A percentile compares a stretch with the other conserved stretches of the same genome.
Conservation (phyloP, 2,797 vertebrate genomes). For the Gambelia wislizenii region DNA sequence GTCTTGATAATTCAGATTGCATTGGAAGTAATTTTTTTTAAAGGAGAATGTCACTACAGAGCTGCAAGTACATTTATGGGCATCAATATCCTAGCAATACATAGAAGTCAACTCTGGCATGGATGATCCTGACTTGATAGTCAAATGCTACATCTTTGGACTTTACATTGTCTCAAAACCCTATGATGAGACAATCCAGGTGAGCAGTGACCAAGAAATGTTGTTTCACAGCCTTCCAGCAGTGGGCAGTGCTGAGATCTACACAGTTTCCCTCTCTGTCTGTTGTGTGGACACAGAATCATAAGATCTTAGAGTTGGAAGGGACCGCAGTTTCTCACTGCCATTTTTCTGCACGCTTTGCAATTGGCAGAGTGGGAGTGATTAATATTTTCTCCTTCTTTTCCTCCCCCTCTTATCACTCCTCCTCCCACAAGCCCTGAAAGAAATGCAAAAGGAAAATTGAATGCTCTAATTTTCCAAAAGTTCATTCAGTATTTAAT, state of each 20-base stretch:
- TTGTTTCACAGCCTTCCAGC: not conserved
- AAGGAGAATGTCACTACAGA: too few species aligned
- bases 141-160: too few species aligned
- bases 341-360: not conserved
- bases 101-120: too few species aligned
- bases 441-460: not conserved
- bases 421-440: not conserved
- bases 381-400: not conserved
- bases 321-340: not conserved
- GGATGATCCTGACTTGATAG: too few species aligned
- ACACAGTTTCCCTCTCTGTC: not conserved
- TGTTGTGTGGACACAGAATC: too few species aligned
- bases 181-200: too few species aligned
- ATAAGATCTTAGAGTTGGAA: too few species aligned
- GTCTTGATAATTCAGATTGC: too few species aligned
- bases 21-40: too few species aligned
- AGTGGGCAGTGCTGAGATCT: conserved; percentile 3
- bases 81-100: too few species aligned
- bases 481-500: not conserved
- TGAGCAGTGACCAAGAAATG: not conserved
- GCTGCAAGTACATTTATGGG: too few species aligned
- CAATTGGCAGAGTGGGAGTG: not conserved
- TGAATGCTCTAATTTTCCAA: not conserved
- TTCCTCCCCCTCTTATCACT: not conserved
- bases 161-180: too few species aligned